Evolutionary conservation across 2,888 invertebrate species (phyloP), one percentile per base, ranked within the genome.

Genomic region (Danaus chrysippus): DNA sequence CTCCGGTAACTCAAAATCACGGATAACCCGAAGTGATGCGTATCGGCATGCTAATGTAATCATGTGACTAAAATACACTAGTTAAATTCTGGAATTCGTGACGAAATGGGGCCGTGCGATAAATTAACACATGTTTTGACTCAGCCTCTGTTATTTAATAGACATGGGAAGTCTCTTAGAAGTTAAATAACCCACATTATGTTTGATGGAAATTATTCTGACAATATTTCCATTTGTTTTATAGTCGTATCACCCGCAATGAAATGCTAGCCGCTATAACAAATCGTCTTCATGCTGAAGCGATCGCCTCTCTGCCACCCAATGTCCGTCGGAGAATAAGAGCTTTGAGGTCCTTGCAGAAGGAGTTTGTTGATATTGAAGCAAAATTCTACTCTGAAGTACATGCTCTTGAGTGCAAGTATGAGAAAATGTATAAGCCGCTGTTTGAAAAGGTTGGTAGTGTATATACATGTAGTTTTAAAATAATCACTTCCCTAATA

Each of bases 331-430:
- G 96, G 74, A 92, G 97, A 81, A 92, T 98, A 70, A 95, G 96
- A 77, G 95, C 96, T 0, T 88, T 98, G 61, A 97, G 98, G 80
- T 95, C 96, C 70, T 84, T 98, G 1, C 98, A 98, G 84, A 91
- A 96, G 74, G 94, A 96, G 74, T 94, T 95, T 56, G 95, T 96
- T 8, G 94, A 96, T 76, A 92, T 98, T 61, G 98, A 99, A 85
- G 95, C 97, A 0, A 94, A 97, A 78, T 98, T 99, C 88, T 99
- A 98, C 86, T 94, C 95, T 76, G 97, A 98, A 77, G 96, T 99
- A 49, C 98, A 99, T 80, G 94, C 94, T 19, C 92, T 99, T 58
- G 99, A 99, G 89, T 95, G 96, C 90, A 96, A 96, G 85, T 98
- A 97, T 83, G 95, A 96, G 77, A 93, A 94, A 71, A 86, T 95